Base-by-base conservation (phyloP, 2,888 invertebrate species). In the Cepaea hortensis region DNA sequence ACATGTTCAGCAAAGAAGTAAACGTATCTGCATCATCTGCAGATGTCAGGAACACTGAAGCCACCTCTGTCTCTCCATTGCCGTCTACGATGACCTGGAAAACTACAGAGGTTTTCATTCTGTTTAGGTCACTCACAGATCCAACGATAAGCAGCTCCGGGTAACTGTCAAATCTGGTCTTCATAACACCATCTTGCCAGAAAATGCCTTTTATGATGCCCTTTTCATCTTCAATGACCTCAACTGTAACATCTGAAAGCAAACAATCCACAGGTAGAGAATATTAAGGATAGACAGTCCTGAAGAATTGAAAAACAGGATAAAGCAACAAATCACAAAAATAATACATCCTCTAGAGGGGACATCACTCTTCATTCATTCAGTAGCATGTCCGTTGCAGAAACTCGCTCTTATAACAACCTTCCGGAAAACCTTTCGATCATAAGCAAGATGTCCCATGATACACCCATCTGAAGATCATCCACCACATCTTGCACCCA, bases 31-130 rank as follows among this genome's bases (percentile, higher is more conserved):
- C 62, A 61, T 75, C 83, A 35, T 75, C 62, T 46, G 83, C 61
- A 5, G 83, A 55, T 13, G 62, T 83, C 61, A 83, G 46, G 23
- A 83, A 83, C n/a, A 83, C 61, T 46, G 83, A 73, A 15, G 75
- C 83, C 15, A 83, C 23, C n/a, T 83, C 83, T 62, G 73, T 83
- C 72, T 83, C 83, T 83, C 83, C 83, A 50, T 83, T 83, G 18
- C 83, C 83, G 46, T 83, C 61, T 2, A 83, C 46, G 7, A 83
- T 75, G 6, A 83, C 9, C 75, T 75, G 83, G 20, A 83, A 83
- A n/a, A 83, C 62, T 2, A 83, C 73, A 11, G 83, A 75, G 23
- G 83, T 83, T 48, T 83, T 83, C 62, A 83, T 11, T n/a, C 75
- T 73, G 62, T 83, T 83, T 20, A 83, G 15, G 11, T 83, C 75